Percentiles rank a stretch among this genome's conserved stretches.
phyloP scores from a whole-genome alignment of 2,113 vertebrate species.

The Muscicapa adusta region DNA sequence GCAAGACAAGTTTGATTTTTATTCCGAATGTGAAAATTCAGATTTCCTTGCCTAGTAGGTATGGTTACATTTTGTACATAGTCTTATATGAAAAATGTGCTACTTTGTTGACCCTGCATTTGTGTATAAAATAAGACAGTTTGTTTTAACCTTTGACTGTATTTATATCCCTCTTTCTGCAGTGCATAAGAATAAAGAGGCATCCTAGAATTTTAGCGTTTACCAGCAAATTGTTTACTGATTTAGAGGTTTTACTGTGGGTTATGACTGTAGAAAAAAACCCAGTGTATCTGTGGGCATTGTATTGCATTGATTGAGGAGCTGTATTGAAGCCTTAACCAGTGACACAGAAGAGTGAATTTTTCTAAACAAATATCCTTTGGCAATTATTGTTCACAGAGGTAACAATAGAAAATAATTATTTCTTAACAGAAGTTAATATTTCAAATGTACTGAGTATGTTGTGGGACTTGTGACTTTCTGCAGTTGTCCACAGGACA shows the following conservation, averaged over 20 bases:
- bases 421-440: background rate
- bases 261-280: background rate
- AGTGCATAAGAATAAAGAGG: background rate
- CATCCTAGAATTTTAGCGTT: background rate
- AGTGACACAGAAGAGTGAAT: background rate
- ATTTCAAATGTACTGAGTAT: background rate
- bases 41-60: background rate
- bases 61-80: background rate
- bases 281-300: background rate
- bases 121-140: background rate
- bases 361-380: background rate
- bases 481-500: background rate
- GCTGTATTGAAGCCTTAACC: background rate
- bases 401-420: background rate
- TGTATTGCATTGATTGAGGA: background rate
- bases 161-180: background rate
- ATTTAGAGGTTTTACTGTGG: background rate
- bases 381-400: background rate
- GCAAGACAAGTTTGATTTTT: background rate
- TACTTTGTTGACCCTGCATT: background rate
- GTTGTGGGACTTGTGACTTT: background rate
- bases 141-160: background rate
- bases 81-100: background rate
- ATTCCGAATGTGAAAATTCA: background rate
- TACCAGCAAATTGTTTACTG: background rate